Evolutionary conservation across 1,140 invertebrate genomes (phyloP), one percentile per base, ranked within the genome.

Genomic region (Brachionus asplanchnoidis): DNA sequence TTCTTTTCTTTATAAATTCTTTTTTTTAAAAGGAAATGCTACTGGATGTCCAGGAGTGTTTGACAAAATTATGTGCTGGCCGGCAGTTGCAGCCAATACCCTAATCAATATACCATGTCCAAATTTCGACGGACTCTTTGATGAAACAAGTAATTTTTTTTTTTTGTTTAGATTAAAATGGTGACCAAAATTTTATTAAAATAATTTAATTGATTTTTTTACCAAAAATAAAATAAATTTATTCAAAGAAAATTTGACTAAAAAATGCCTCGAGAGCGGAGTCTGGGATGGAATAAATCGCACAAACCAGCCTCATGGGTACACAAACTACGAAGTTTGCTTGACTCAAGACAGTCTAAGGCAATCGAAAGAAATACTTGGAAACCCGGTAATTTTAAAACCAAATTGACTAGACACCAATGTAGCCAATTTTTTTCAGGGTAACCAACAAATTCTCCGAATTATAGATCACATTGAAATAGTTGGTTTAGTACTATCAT

Each of bases 61-160:
- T 65, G 79, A 82, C 60, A 44, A 44, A 60, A 32, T 82, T 9
- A 68, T 82, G 20, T 82, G 79, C n/a, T 82, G 79, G 79, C 32
- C 32, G 26, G 50, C 79, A 8, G 40, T 65, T 0, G 36, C 28
- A 28, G 9, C 79, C n/a, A 82, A 66, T 23, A 65, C 50, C 5
- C 32, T 56, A 23, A 44, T 82, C 2, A 17, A 60, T 11, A 65
- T 82, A 44, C 79, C 36, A 11, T 82, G 79, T 65, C 79, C 79
- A 9, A 68, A 82, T 42, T 23, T 82, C 12, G 60, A 82, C 28
- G 79, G 79, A 7, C 65, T 82, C 20, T 82, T 82, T 65, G 79
- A 82, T 36, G 6, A 26, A 36, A 82, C 14, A 65, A 82, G 53
- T 82, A 82, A 17, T 12, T 66, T 9, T 8, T 14, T 26, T 46